Conservation (phyloP, 37 sponge, comb jelly and placozoan species). For the Bolinopsis microptera region DNA sequence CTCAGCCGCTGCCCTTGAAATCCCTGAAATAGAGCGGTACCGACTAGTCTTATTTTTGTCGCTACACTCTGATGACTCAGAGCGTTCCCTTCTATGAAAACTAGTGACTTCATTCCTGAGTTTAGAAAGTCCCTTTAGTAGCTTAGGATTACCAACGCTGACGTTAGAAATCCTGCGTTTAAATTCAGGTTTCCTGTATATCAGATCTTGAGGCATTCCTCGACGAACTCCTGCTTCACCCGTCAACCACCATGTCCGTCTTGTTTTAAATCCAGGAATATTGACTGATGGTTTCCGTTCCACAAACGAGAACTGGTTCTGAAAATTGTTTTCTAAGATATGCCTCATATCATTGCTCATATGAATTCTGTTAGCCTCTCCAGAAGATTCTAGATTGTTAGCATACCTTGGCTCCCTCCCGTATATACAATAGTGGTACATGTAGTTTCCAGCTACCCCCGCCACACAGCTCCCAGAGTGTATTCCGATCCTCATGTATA, state of each 20-base stretch:
- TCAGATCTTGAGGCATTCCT: conserved; percentile 24
- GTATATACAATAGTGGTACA: conserved; percentile 62
- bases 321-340: conserved; percentile 4
- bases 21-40: background rate
- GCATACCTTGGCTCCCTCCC: conserved; percentile 52
- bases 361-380: conserved; percentile 44
- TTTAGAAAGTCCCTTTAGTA: conserved; percentile 1
- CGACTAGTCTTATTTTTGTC: background rate
- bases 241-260: conserved; percentile 49
- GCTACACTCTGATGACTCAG: background rate
- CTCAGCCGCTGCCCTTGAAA: background rate
- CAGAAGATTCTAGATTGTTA: conserved; percentile 42
- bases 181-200: background rate
- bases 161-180: conserved; percentile 25
- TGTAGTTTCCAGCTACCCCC: conserved; percentile 9
- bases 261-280: background rate
- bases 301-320: background rate
- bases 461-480: conserved; percentile 65
- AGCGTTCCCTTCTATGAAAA: background rate
- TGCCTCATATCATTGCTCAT: conserved; percentile 55
- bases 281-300: conserved; percentile 33
- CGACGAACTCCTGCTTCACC: conserved; percentile 36
- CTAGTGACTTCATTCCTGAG: conserved; percentile 12
- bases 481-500: conserved; percentile 45
- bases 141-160: background rate